A percentile compares a stretch with the other conserved stretches of the same genome.
Conservation (phyloP, 2,113 vertebrate species). For the Pangasianodon gigas region DNA sequence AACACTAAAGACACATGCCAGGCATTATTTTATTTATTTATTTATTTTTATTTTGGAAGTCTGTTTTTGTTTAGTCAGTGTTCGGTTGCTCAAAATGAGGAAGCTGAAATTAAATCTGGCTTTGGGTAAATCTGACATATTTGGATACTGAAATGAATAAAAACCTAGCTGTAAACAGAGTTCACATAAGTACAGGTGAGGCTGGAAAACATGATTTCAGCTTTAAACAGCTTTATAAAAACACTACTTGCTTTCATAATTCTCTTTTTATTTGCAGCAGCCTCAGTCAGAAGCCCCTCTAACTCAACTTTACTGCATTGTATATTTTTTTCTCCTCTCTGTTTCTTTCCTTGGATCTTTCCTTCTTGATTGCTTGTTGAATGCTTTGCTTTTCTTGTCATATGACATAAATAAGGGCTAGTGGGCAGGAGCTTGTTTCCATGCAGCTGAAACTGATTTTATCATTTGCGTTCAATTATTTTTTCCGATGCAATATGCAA, state of each 20-base stretch:
- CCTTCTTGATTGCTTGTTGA: background rate
- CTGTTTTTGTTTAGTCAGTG: background rate
- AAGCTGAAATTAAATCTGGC: background rate
- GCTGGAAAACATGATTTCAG: too few species aligned
- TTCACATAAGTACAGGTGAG: background rate
- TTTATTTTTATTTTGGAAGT: background rate
- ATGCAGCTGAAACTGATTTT: background rate
- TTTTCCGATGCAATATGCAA: background rate
- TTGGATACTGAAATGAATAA: background rate
- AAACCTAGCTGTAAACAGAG: background rate
- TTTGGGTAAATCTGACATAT: background rate
- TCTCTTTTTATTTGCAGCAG: background rate
- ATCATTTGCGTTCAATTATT: background rate
- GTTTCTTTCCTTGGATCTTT: background rate
- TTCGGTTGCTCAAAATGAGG: background rate
- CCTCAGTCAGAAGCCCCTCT: background rate
- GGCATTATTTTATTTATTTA: background rate
- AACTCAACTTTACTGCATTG: background rate
- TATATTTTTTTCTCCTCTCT: background rate
- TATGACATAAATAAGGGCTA: background rate
- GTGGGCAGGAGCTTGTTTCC: background rate
- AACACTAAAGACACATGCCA: background rate
- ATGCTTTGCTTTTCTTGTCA: background rate
- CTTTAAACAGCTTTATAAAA: background rate
- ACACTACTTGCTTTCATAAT: background rate